Evolutionary conservation across 2,113 vertebrate genomes (phyloP).

Genomic region (Sorex araneus): DNA sequence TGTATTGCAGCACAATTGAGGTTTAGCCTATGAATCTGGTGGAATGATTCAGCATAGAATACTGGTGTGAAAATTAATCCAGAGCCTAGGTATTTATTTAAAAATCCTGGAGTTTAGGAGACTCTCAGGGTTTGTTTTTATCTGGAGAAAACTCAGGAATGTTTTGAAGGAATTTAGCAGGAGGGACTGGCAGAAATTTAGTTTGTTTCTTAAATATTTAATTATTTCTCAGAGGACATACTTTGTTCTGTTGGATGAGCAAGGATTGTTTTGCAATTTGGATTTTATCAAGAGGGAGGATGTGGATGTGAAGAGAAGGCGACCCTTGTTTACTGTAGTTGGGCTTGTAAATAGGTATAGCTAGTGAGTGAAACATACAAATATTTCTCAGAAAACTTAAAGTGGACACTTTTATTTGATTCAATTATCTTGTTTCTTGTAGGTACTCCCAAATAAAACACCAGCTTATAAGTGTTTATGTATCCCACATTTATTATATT

Average conservation of each 20-base stretch:
- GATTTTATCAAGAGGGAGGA: background rate
- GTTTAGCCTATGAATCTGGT: conserved; percentile 30
- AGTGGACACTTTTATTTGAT: too few species aligned
- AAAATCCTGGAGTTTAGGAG: background rate
- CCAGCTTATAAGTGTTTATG: too few species aligned
- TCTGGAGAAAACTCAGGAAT: conserved; percentile 24
- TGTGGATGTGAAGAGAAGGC: background rate
- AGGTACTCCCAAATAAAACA: too few species aligned
- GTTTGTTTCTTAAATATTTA: conserved; percentile 8
- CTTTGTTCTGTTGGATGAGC: conserved; percentile 2
- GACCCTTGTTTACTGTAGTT: too few species aligned
- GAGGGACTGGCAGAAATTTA: background rate
- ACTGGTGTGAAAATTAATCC: background rate
- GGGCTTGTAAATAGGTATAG: too few species aligned
- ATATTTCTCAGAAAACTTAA: too few species aligned
- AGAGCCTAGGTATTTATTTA: background rate
- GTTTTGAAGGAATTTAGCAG: background rate
- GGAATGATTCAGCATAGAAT: background rate
- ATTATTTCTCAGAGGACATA: background rate
- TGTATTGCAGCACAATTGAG: background rate
- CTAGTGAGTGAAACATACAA: too few species aligned
- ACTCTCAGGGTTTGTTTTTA: conserved; percentile 2
- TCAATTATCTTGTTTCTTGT: too few species aligned
- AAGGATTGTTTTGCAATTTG: background rate
- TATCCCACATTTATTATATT: too few species aligned